Conservation (phyloP, 92 coral and sea anemone genomes). For the Parazoanthus atlanticus region DNA sequence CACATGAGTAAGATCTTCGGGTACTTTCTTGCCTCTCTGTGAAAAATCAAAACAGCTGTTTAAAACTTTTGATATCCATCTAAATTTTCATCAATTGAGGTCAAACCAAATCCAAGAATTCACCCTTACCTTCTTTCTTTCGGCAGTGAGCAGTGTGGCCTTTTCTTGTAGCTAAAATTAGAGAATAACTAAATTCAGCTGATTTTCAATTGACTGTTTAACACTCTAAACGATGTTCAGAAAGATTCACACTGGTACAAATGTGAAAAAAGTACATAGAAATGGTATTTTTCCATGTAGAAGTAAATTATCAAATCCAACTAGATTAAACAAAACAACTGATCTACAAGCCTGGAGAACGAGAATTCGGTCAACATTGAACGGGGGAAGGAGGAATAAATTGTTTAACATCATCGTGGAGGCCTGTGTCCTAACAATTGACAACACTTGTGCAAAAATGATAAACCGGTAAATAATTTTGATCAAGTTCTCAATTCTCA, state of each 20-base stretch:
- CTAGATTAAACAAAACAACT: too few species aligned
- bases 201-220: not conserved
- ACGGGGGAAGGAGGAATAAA: too few species aligned
- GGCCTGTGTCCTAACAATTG: too few species aligned
- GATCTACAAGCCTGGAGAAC: too few species aligned
- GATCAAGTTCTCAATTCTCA: too few species aligned
- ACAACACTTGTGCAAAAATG: too few species aligned
- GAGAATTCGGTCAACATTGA: too few species aligned
- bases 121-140: conserved; percentile 87
- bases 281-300: too few species aligned
- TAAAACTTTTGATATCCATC: not conserved
- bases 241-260: not conserved
- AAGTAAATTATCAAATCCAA: too few species aligned
- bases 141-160: conserved; percentile 98
- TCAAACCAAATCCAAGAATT: not conserved
- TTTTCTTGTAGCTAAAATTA: conserved; percentile 93
- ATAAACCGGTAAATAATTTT: too few species aligned
- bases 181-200: not conserved
- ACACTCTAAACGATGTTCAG: not conserved
- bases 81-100: not conserved
- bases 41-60: not conserved
- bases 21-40: conserved; percentile 99
- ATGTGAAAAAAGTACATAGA: not conserved
- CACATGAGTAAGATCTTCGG: conserved; percentile 88
- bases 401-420: too few species aligned